Percentiles rank a stretch among this genome's conserved stretches.
Evolutionary conservation across 2,888 invertebrate species (phyloP).

Genomic region (Agrenia bidenticulata): DNA sequence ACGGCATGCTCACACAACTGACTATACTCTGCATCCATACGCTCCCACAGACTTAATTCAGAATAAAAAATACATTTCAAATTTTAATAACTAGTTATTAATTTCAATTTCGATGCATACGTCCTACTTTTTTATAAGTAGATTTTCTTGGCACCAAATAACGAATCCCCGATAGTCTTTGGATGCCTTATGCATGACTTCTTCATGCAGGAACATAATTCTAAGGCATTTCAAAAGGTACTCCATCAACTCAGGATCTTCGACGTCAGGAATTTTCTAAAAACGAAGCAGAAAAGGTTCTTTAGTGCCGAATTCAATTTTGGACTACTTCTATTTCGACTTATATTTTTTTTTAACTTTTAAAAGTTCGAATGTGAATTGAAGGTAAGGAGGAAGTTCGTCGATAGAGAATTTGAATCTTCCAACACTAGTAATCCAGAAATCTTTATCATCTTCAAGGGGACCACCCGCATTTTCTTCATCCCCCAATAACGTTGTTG

Average conservation of each 20-base stretch:
- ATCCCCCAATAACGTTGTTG: slow-evolving; percentile 73
- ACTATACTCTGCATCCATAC: slow-evolving; percentile 87
- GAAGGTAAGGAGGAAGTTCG: slow-evolving; percentile 85
- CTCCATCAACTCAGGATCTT: slow-evolving; percentile 87
- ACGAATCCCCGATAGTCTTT: slow-evolving; percentile 89
- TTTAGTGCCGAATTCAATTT: too few species aligned
- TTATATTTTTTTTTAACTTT: slow-evolving; percentile 67
- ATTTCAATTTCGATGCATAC: neutral
- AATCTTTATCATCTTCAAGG: slow-evolving; percentile 70
- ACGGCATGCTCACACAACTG: slow-evolving; percentile 84
- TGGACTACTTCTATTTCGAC: too few species aligned
- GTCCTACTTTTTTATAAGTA: slow-evolving; percentile 82
- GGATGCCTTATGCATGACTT: slow-evolving; percentile 81
- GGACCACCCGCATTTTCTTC: slow-evolving; percentile 60
- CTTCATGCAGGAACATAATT: slow-evolving; percentile 87
- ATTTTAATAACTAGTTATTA: too few species aligned
- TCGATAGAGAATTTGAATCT: slow-evolving; percentile 88
- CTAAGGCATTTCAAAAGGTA: slow-evolving; percentile 89
- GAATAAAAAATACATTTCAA: too few species aligned
- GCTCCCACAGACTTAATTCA: slow-evolving; percentile 77
- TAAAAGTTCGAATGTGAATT: slow-evolving; percentile 86
- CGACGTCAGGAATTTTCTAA: slow-evolving; percentile 64
- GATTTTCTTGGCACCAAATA: slow-evolving; percentile 94
- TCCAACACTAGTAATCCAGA: slow-evolving; percentile 91
- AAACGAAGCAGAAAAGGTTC: too few species aligned